Base-by-base conservation (phyloP, 1,140 invertebrate species). In the Trachelipus rathkii region DNA sequence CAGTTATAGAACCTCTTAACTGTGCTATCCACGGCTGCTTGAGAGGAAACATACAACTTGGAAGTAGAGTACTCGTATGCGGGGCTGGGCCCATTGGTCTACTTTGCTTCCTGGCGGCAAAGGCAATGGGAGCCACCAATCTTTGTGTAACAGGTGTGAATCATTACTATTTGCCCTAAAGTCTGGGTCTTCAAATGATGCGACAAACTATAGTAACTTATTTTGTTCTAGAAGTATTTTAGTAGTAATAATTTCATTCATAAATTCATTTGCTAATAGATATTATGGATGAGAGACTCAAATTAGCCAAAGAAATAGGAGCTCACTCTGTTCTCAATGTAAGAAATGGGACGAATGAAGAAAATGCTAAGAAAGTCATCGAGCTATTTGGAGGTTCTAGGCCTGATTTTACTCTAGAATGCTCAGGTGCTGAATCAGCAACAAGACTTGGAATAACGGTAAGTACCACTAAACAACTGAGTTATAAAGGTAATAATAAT, bases 31-130 rank as follows among this genome's bases (percentile, higher is more conserved):
- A 97, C 85, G 94, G 93, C 66, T 96, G 95, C 82, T 89, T 91
- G 78, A 88, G 94, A 72, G 94, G 89, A 6, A 87, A 88, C 5
- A 88, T 94, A 72, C 87, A 84, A 45, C 88, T 91, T 10, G 94
- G 93, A 0, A 89, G 90, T 21, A 88, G 87, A 45, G 92, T 97
- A 60, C 87, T 98, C 3, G 90, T 98, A 81, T 87, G 92, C 74
- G 96, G 96, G 21, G 93, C 95, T 44, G 96, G 95, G 24, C 94
- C 96, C 0, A 96, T 98, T 81, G 96, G 96, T 23, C 87, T 98
- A 7, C 90, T 96, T 0, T 91, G 89, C 23, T 83, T 97, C 71
- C 82, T 97, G 15, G 88, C 91, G 7, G 95, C 95, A 3, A 93
- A 92, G 87, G 91, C 95, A 0, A 92, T 94, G 89, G 95, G 95